Percentiles rank a stretch among this genome's conserved stretches.
These are phyloP conservation scores for Morinoia aosen DNA, from an alignment of 2,888 invertebrate species.

Conservation along the genomic window DNA sequence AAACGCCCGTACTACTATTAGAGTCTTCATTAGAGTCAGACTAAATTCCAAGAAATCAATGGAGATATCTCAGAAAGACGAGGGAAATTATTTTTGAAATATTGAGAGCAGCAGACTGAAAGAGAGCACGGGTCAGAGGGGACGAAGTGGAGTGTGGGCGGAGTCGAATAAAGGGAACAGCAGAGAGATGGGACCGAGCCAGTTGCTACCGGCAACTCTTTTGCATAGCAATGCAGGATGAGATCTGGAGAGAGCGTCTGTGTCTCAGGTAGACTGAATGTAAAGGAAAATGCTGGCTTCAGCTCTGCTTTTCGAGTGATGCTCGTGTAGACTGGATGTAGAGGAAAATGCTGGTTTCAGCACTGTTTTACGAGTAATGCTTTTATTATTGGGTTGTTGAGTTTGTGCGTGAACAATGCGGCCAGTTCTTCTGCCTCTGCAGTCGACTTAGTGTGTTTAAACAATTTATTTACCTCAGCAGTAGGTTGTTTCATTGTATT, in stretches of 20 bases:
- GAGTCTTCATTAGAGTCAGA: not conserved
- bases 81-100: not conserved
- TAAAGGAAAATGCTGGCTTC: not conserved
- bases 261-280: not conserved
- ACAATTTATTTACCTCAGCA: no score
- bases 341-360: no score
- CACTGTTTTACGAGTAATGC: no score
- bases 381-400: no score
- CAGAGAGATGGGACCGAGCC: not conserved
- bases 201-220: not conserved
- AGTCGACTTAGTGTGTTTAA: no score
- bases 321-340: no score
- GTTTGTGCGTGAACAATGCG: no score
- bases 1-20: not conserved
- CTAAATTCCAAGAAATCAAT: not conserved
- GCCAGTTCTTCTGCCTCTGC: no score
- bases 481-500: no score
- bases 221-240: not conserved
- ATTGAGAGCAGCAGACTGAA: not conserved
- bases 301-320: not conserved
- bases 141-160: not conserved
- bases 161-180: not conserved
- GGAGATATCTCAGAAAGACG: not conserved
- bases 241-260: not conserved
- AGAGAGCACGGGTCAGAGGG: constrained; percentile 4